Percentiles rank a stretch among this genome's conserved stretches.
These are phyloP conservation scores for Serripes groenlandicus DNA, from an alignment of 2,888 invertebrate genomes.

Conservation along the genomic window DNA sequence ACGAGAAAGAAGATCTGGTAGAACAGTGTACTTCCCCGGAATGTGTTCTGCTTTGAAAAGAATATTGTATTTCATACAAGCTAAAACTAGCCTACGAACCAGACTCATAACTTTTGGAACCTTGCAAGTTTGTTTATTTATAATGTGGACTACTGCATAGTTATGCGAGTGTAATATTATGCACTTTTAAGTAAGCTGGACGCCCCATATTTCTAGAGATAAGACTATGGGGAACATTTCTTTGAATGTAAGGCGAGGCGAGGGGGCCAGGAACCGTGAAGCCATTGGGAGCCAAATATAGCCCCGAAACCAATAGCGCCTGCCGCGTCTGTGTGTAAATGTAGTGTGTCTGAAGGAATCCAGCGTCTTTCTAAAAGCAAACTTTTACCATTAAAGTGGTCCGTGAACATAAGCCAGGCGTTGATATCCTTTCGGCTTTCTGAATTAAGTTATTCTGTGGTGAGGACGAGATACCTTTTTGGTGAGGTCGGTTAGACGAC, in stretches of 20 bases:
- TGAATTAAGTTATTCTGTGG: constrained; percentile 31
- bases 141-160: constrained; percentile 52
- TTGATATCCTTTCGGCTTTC: constrained; percentile 22
- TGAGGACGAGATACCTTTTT: constrained; percentile 13
- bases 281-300: constrained; percentile 11
- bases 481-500: constrained; percentile 39
- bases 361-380: constrained; percentile 25
- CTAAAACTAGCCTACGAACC: constrained; percentile 46
- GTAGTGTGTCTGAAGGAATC: constrained; percentile 3
- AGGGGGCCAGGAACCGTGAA: constrained; percentile 32
- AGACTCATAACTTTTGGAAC: constrained; percentile 43
- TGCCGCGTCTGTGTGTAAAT: constrained; percentile 54
- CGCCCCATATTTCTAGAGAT: constrained; percentile 59
- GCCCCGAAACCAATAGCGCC: constrained; percentile 46
- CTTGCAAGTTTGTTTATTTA: constrained; percentile 57
- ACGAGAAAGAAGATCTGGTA: constrained; percentile 57
- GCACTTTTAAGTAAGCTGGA: constrained; percentile 22
- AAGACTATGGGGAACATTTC: constrained; percentile 53
- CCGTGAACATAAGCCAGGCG: constrained; percentile 36
- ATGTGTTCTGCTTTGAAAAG: constrained; percentile 44
- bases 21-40: constrained; percentile 46
- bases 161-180: constrained; percentile 59
- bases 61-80: constrained; percentile 52
- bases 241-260: constrained; percentile 40
- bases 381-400: constrained; percentile 46